These are phyloP conservation scores for Trichoplusia ni DNA, from an alignment of 1,140 invertebrate species.

Conservation along the genomic window DNA sequence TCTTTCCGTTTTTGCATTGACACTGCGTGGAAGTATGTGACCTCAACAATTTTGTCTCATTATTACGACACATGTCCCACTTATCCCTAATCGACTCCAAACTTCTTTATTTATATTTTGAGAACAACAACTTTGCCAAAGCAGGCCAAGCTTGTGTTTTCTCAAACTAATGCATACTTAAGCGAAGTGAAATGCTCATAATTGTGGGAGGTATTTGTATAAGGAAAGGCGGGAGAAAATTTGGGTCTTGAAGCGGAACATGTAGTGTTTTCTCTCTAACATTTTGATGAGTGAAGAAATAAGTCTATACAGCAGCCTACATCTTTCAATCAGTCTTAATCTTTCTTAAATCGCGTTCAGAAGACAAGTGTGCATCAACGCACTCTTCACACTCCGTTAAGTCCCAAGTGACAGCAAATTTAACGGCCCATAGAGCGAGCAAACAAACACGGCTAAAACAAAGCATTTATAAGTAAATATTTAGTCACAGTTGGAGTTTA, in stretches of 20 bases:
- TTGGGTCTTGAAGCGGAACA: too few species aligned
- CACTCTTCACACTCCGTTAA: background rate
- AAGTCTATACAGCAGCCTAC: too few species aligned
- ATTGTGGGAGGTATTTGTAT: background rate
- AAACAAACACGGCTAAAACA: background rate
- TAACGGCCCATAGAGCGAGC: background rate
- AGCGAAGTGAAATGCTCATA: background rate
- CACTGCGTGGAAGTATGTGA: conserved; percentile 17
- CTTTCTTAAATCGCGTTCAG: too few species aligned
- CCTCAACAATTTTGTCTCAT: conserved; percentile 29
- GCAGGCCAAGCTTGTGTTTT: background rate
- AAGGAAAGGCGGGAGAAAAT: background rate
- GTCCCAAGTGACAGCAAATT: background rate
- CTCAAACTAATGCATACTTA: background rate
- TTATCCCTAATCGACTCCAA: conserved; percentile 13
- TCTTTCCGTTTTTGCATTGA: conserved; percentile 22
- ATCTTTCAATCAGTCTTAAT: too few species aligned
- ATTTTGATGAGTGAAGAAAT: too few species aligned
- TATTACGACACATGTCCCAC: conserved; percentile 12
- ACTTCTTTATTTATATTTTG: conserved; percentile 16
- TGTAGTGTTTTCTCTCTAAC: too few species aligned
- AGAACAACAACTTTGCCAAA: conserved; percentile 1
- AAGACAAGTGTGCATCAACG: background rate
- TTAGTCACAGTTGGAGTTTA: conserved; percentile 3
- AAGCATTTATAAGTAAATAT: background rate